Evolutionary conservation across 2,113 vertebrate species (phyloP).

Genomic region (Pipra filicauda): DNA sequence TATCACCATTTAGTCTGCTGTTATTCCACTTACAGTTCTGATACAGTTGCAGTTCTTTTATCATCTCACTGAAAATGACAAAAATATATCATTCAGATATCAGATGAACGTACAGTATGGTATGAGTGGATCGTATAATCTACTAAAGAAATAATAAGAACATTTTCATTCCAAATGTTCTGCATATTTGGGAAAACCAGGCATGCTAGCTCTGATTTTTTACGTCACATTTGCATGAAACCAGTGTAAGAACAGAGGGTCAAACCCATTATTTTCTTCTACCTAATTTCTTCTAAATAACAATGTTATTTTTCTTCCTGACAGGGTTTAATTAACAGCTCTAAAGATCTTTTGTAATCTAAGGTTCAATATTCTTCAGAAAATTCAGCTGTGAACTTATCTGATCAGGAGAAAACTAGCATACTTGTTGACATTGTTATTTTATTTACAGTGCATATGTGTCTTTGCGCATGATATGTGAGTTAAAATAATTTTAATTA

Average conservation of each 20-base stretch:
- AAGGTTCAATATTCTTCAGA: neutral
- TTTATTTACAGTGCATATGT: neutral
- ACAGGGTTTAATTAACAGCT: neutral
- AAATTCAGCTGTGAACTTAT: neutral
- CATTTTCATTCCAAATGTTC: neutral
- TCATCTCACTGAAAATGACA: neutral
- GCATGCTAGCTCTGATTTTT: neutral
- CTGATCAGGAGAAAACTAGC: neutral
- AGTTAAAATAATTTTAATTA: neutral
- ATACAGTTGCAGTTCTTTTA: slow-evolving; percentile 32
- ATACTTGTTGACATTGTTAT: neutral
- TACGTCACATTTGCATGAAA: slow-evolving; percentile 1
- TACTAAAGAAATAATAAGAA: neutral
- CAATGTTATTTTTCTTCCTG: slow-evolving; percentile 1
- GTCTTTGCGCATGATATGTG: rapidly evolving
- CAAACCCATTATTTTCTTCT: slow-evolving; percentile 43
- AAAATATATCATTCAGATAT: slow-evolving; percentile 13
- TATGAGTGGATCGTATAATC: neutral
- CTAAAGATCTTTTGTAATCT: neutral
- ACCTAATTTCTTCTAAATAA: slow-evolving; percentile 24
- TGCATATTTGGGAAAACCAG: neutral
- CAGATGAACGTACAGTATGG: slow-evolving; percentile 1
- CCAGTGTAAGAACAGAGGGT: neutral
- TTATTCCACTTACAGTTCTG: slow-evolving; percentile 36
- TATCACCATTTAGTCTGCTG: slow-evolving; percentile 34